Conservation (phyloP, 2,113 vertebrate genomes). For the Strigops habroptila region DNA sequence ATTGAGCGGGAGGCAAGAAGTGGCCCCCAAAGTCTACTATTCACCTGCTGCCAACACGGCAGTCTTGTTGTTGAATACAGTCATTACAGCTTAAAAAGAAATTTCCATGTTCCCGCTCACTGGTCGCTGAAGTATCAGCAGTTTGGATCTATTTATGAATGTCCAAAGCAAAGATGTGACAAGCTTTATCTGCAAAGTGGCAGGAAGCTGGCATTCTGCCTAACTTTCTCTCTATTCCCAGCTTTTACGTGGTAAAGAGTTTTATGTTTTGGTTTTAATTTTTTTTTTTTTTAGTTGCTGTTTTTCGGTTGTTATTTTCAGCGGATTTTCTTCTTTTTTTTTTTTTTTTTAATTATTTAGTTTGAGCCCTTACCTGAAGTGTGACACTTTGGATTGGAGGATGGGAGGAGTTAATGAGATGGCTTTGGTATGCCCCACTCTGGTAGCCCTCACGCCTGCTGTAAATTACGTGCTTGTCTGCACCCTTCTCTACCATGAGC, state of each 20-base stretch:
- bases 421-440: constrained; percentile 58
- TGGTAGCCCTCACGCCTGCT: constrained; percentile 68
- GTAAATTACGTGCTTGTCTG: constrained; percentile 4
- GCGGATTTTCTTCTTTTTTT: background rate
- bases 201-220: constrained; percentile 73
- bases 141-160: constrained; percentile 75
- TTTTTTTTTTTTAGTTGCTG: constrained; percentile 17
- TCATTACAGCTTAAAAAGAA: constrained; percentile 78
- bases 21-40: background rate
- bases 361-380: constrained; percentile 26
- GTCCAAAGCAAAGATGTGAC: constrained; percentile 79
- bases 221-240: constrained; percentile 73
- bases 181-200: constrained; percentile 77
- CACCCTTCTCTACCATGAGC: background rate
- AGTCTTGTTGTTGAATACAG: constrained; percentile 73
- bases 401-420: background rate
- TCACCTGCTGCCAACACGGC: background rate
- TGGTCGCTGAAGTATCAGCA: constrained; percentile 78
- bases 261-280: constrained; percentile 26
- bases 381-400: background rate
- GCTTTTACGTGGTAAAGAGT: constrained; percentile 85
- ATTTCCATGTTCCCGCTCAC: constrained; percentile 45
- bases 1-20: background rate
- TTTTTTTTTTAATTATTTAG: background rate
- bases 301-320: background rate